Evolutionary conservation across 2,888 invertebrate species (phyloP), one percentile per base, ranked within the genome.

Genomic region (Thereva nobilitata): DNA sequence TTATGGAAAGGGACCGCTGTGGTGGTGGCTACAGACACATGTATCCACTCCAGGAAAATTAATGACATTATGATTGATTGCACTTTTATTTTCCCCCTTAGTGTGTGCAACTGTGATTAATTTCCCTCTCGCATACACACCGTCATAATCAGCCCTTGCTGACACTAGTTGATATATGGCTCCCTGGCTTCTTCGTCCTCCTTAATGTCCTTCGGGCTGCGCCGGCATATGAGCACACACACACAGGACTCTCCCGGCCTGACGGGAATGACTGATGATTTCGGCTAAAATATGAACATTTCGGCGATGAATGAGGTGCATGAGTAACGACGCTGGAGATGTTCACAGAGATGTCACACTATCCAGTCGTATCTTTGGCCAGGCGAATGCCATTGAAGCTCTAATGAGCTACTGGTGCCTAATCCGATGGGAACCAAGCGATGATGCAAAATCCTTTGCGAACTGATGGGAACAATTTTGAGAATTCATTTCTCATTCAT

Each of bases 61-160:
- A 64, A 64, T 64, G 64, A 64, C 64, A 64, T 23, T 64, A 64
- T 64, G 64, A 64, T 64, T 64, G 64, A 64, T 64, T 54, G 54
- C 53, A 54, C 45, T 55, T 64, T 64, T 64, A 64, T 64, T 45
- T 64, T 64, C n/a, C 40, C 45, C 47, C 55, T 34, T 23, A 42
- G 4, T 59, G 50, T 61, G 61, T 61, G 50, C 45, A 50, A 61
- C 61, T 61, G 61, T 50, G 61, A 61, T 61, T 61, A 61, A 61
- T 61, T 61, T 61, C 50, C 50, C 50, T 61, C 50, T 40, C 61
- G 23, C 23, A 23, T 23, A 34, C 50, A 61, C 61, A 61, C 40
- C 49, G 50, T 61, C 61, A 61, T 61, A 61, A 61, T 61, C 61
- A 61, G 61, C 61, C 61, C 61, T 37, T 50, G 50, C 61, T 61